A percentile compares a stretch with the other conserved stretches of the same genome.
These are phyloP conservation scores for Lasioglossum baleicum DNA, from an alignment of 1,140 invertebrate genomes.

Conservation along the genomic window DNA sequence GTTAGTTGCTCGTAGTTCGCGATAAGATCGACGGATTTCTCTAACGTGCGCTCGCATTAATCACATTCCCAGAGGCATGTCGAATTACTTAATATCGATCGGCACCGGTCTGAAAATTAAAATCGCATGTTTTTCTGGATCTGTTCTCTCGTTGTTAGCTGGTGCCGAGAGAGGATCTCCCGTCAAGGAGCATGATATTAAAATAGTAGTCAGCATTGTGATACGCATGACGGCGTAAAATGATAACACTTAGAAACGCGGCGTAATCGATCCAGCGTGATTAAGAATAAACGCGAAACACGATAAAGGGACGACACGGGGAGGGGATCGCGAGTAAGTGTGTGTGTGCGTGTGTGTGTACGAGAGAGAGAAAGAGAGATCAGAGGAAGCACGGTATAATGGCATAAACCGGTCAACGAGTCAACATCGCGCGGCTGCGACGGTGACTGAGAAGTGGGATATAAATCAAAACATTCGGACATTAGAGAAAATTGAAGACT, in stretches of 20 bases:
- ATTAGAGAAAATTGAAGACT: conserved; percentile 21
- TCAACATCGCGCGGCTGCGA: conserved; percentile 33
- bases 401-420: conserved; percentile 45
- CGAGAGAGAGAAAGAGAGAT: conserved; percentile 38
- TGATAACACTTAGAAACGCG: conserved; percentile 29
- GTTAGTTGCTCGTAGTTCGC: too few species aligned
- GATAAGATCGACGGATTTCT: too few species aligned
- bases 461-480: conserved; percentile 43
- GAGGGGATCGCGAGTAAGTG: conserved; percentile 3
- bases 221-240: conserved; percentile 15
- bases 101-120: background rate
- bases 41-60: background rate
- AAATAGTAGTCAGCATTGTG: conserved; percentile 1
- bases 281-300: conserved; percentile 32
- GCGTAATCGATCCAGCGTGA: conserved; percentile 40
- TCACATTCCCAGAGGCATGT: background rate
- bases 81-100: background rate
- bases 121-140: background rate
- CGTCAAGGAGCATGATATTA: background rate
- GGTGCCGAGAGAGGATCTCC: background rate
- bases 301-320: background rate
- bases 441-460: conserved; percentile 21
- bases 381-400: conserved; percentile 42
- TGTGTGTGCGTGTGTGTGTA: background rate
- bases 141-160: background rate